Evolutionary conservation across 2,113 vertebrate species (phyloP).

Genomic region (Forbesichthys papilliferus): DNA sequence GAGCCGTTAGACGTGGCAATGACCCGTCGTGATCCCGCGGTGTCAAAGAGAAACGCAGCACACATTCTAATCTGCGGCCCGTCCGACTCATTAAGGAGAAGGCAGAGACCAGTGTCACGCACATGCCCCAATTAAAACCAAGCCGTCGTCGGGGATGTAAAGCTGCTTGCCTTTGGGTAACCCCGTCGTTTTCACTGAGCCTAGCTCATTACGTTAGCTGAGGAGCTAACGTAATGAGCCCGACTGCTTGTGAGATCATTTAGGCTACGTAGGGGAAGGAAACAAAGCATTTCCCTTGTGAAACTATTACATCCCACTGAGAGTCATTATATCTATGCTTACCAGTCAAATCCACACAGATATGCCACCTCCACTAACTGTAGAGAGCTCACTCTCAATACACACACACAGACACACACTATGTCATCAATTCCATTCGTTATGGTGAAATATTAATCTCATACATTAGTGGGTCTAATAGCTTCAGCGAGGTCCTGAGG

Average conservation of each 20-base stretch:
- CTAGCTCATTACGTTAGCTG: not conserved
- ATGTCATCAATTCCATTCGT: conserved; percentile 32
- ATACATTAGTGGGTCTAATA: conserved; percentile 60
- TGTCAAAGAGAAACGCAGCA: not conserved
- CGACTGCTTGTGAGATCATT: conserved; percentile 1
- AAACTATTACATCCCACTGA: conserved; percentile 31
- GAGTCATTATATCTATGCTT: conserved; percentile 30
- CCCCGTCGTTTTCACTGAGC: too few relatives aligned
- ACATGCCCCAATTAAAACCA: conserved; percentile 57
- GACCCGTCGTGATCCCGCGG: too few relatives aligned
- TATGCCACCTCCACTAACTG: conserved; percentile 46
- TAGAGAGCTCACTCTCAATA: conserved; percentile 17
- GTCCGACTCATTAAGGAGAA: conserved; percentile 48
- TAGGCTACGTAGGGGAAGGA: conserved; percentile 33
- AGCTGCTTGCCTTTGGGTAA: too few relatives aligned
- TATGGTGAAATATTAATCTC: conserved; percentile 52
- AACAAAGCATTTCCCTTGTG: conserved; percentile 8
- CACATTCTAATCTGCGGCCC: conserved; percentile 22
- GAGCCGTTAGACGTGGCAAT: conserved; percentile 20
- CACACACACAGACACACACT: conserved; percentile 11
- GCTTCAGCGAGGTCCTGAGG: conserved; percentile 50
- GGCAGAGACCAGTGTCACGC: conserved; percentile 27
- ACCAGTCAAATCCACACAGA: conserved; percentile 46
- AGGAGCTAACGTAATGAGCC: conserved; percentile 52
- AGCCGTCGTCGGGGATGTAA: not conserved